These are phyloP conservation scores for Hedychridium roseum DNA, from an alignment of 2,888 invertebrate genomes.

Conservation along the genomic window DNA sequence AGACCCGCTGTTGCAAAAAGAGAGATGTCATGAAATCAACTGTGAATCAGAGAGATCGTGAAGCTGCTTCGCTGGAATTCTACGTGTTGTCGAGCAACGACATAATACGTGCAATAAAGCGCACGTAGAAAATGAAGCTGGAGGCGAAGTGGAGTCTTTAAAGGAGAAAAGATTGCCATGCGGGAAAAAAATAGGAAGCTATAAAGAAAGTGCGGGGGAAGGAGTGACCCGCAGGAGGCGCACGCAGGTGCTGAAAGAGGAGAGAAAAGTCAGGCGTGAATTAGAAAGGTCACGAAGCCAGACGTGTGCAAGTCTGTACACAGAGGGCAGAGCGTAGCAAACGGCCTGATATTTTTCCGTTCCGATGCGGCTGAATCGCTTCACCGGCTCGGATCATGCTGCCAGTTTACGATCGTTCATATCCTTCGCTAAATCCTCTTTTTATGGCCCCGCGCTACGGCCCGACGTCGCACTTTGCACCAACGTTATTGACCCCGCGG, in stretches of 20 bases:
- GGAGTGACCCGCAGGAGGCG: background rate
- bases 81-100: too few relatives aligned
- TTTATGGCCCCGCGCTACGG: conserved; percentile 7
- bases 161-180: too few relatives aligned
- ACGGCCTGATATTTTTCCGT: conserved; percentile 15
- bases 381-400: conserved; percentile 2
- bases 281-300: conserved; percentile 8
- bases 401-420: conserved; percentile 18
- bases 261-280: background rate
- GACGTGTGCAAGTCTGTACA: background rate
- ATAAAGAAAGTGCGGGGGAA: too few relatives aligned
- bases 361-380: background rate
- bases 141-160: too few relatives aligned
- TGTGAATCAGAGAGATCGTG: too few relatives aligned
- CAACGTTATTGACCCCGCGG: too few relatives aligned
- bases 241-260: background rate
- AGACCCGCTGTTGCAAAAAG: too few relatives aligned
- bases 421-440: conserved; percentile 12
- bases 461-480: background rate
- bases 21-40: too few relatives aligned
- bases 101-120: too few relatives aligned
- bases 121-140: too few relatives aligned
- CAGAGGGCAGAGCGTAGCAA: background rate
- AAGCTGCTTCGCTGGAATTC: too few relatives aligned
- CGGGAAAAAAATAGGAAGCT: too few relatives aligned